A percentile compares a stretch with the other conserved stretches of the same genome.
These are phyloP conservation scores for Poecilia picta DNA, from an alignment of 2,797 vertebrate species.

Conservation along the genomic window DNA sequence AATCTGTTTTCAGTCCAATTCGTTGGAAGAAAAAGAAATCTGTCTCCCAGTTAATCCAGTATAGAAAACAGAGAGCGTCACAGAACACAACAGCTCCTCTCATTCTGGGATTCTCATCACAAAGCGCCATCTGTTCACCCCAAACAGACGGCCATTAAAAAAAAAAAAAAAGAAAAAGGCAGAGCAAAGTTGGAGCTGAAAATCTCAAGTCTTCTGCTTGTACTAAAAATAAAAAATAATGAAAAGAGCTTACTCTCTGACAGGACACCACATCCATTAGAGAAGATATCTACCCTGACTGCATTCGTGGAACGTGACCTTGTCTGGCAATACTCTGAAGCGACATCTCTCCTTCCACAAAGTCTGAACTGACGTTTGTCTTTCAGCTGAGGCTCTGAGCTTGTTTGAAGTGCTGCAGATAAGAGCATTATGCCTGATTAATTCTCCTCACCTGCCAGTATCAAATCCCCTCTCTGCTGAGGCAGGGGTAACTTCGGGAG, in stretches of 20 bases:
- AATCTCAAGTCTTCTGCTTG: slow-evolving; percentile 15
- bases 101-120: slow-evolving; percentile 36
- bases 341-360: slow-evolving; percentile 33
- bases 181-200: slow-evolving; percentile 38
- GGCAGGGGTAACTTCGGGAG: slow-evolving; percentile 45
- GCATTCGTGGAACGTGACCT: slow-evolving; percentile 36
- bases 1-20: slow-evolving; percentile 18
- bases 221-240: slow-evolving; percentile 7
- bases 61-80: slow-evolving; percentile 19
- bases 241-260: slow-evolving; percentile 62
- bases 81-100: slow-evolving; percentile 51
- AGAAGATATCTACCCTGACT: slow-evolving; percentile 22
- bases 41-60: slow-evolving; percentile 16
- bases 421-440: slow-evolving; percentile 79
- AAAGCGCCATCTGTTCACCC: slow-evolving; percentile 44
- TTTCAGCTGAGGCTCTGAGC: slow-evolving; percentile 47
- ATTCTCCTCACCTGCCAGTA: slow-evolving; percentile 61
- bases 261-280: slow-evolving; percentile 60
- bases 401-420: slow-evolving; percentile 56
- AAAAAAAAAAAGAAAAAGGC: slow-evolving; percentile 10
- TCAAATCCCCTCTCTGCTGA: slow-evolving; percentile 76
- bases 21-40: not conserved
- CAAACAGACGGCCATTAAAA: slow-evolving; percentile 33
- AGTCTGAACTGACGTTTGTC: slow-evolving; percentile 48
- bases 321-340: slow-evolving; percentile 34